A percentile compares a stretch with the other conserved stretches of the same genome.
phyloP scores from a whole-genome alignment of 2,797 vertebrate genomes.

The Onychomys arenicola region DNA sequence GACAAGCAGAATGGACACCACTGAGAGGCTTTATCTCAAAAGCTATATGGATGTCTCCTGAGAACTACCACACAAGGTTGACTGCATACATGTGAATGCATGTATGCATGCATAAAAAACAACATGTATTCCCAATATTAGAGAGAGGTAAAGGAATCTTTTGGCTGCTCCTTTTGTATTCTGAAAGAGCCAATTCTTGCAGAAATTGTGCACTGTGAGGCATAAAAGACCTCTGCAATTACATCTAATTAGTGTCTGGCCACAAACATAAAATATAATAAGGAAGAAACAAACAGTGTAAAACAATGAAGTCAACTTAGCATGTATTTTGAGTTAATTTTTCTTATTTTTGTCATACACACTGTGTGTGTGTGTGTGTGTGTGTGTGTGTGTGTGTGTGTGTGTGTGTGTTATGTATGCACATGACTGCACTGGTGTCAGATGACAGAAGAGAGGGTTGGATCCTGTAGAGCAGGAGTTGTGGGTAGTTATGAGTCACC shows the following conservation, averaged over 20 bases:
- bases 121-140: neutral
- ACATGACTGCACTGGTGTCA: neutral
- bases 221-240: constrained; percentile 81
- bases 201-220: constrained; percentile 72
- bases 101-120: neutral
- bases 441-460: neutral
- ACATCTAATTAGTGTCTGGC: constrained; percentile 85
- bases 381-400: neutral
- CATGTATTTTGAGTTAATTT: constrained; percentile 65
- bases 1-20: neutral
- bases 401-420: too few species aligned
- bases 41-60: neutral
- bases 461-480: neutral
- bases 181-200: constrained; percentile 79
- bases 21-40: neutral
- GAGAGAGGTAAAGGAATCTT: constrained; percentile 62
- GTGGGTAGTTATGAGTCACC: neutral
- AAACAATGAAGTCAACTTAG: constrained; percentile 80
- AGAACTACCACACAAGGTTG: too few species aligned
- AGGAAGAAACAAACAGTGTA: constrained; percentile 77
- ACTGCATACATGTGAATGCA: neutral
- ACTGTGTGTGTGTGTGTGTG: too few species aligned
- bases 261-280: constrained; percentile 80
- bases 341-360: neutral
- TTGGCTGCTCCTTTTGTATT: constrained; percentile 81